Conservation (phyloP, 1,140 invertebrate genomes). For the Monomorium pharaonis region DNA sequence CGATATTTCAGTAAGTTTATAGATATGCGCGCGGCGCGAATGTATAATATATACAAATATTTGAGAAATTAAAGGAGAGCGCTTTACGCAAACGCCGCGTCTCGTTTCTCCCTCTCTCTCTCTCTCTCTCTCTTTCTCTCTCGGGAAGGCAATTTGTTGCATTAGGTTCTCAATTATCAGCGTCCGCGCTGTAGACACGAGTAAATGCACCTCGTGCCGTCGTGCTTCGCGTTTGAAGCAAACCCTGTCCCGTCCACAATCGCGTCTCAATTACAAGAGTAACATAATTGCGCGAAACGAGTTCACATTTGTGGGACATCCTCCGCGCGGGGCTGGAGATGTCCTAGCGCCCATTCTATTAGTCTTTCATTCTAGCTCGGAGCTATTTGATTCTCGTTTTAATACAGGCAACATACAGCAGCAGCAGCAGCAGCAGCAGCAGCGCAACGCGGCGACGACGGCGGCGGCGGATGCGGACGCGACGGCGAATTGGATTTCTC, state of each 20-base stretch:
- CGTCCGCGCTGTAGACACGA: not conserved
- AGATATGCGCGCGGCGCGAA: not conserved
- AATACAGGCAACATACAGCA: slow-evolving; percentile 16
- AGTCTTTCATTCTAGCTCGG: slow-evolving; percentile 34
- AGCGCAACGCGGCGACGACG: too few species aligned
- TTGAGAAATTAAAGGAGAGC: not conserved
- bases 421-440: too few species aligned
- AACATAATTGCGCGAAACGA: slow-evolving; percentile 47
- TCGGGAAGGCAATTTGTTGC: slow-evolving; percentile 21
- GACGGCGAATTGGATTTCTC: slow-evolving; percentile 23
- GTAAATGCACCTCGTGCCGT: not conserved
- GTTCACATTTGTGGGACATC: slow-evolving; percentile 9
- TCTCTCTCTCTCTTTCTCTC: not conserved
- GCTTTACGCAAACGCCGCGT: not conserved
- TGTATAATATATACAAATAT: not conserved
- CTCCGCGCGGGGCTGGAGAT: slow-evolving; percentile 23
- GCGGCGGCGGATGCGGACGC: too few species aligned
- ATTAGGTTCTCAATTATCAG: not conserved
- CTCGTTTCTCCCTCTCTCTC: not conserved
- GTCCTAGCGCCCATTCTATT: slow-evolving; percentile 27
- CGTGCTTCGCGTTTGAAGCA: not conserved
- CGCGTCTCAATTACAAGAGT: slow-evolving; percentile 41
- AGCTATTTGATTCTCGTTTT: slow-evolving; percentile 49
- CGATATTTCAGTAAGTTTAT: slow-evolving; percentile 19
- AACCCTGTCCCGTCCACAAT: slow-evolving; percentile 26